phyloP scores from a whole-genome alignment of 2,113 vertebrate species.

The Pogonocichla stellata region DNA sequence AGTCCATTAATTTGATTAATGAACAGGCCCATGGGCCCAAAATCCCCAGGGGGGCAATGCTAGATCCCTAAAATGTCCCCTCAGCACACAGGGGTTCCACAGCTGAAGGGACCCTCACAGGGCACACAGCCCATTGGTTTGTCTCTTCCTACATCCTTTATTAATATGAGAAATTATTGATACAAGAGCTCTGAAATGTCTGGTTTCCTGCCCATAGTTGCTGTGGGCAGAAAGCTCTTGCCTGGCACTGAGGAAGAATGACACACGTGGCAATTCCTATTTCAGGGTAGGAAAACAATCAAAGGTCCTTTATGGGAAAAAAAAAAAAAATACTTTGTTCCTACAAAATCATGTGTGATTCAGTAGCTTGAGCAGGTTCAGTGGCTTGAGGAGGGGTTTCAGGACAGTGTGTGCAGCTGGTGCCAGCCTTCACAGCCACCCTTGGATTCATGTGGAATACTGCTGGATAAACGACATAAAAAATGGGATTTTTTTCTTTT shows the following conservation, averaged over 20 bases:
- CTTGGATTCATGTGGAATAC: background rate
- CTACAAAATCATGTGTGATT: accelerated
- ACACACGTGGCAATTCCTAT: accelerated
- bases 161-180: background rate
- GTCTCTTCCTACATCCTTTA: background rate
- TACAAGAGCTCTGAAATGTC: accelerated
- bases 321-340: background rate
- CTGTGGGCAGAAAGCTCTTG: background rate
- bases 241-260: background rate
- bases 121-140: accelerated
- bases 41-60: accelerated
- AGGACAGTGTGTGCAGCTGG: background rate
- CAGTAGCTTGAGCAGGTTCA: accelerated
- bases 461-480: accelerated
- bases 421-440: background rate
- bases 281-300: background rate
- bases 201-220: accelerated
- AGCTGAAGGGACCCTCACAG: background rate
- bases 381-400: background rate
- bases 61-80: too few species aligned
- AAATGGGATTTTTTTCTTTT: background rate
- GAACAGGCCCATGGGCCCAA: accelerated
- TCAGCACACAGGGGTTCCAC: accelerated
- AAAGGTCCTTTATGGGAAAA: background rate
- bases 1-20: background rate